These are phyloP conservation scores for Coendou prehensilis DNA, from an alignment of 2,797 vertebrate species.

Conservation along the genomic window DNA sequence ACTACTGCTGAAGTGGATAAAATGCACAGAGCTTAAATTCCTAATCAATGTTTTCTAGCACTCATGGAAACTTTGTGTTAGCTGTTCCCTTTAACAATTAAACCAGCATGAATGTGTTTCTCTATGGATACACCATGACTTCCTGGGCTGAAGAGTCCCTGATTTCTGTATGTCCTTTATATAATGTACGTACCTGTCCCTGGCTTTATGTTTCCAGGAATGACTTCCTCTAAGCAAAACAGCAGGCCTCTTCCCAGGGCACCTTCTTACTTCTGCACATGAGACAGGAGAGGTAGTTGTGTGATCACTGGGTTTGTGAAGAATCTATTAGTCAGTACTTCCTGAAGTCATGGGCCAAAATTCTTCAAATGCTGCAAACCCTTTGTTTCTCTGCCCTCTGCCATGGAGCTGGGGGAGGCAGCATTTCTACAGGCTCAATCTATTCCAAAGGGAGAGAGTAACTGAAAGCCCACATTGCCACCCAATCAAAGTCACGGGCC, in stretches of 20 bases:
- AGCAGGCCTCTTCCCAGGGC: background rate
- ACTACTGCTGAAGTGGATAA: constrained; percentile 61
- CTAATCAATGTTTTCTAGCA: constrained; percentile 55
- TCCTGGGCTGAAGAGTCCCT: background rate
- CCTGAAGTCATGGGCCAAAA: background rate
- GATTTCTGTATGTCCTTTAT: background rate
- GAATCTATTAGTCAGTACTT: background rate
- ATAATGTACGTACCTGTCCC: background rate
- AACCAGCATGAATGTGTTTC: background rate
- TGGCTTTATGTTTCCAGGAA: background rate
- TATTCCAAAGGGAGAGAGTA: background rate
- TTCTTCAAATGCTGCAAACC: background rate
- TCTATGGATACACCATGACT: background rate
- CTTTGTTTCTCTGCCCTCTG: background rate
- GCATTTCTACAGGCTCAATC: background rate
- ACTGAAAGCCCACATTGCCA: background rate
- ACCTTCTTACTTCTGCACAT: background rate
- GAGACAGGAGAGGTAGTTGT: background rate
- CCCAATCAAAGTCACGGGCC: background rate
- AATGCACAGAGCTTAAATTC: background rate
- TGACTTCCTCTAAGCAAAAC: background rate
- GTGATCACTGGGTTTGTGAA: background rate
- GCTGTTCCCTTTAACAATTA: background rate
- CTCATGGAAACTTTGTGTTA: background rate
- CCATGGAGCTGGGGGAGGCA: background rate